These are phyloP conservation scores for Turritopsis dohrnii DNA, from an alignment of 30 jellyfish, hydroid and myxozoan species.

Conservation along the genomic window DNA sequence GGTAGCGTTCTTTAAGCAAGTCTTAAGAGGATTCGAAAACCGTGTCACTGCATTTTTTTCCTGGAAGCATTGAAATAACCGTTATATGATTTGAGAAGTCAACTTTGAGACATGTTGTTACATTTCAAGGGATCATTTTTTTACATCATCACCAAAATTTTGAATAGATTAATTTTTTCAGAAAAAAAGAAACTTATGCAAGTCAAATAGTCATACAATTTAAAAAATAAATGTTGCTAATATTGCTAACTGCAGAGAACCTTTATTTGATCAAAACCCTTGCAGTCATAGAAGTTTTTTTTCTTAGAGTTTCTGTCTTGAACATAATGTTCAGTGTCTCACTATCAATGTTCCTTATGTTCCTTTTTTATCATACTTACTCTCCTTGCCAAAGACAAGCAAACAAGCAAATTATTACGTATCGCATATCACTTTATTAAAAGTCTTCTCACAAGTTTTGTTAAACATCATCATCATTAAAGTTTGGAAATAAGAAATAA, in stretches of 20 bases:
- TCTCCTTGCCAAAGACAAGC: constrained; percentile 1
- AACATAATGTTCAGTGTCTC: neutral
- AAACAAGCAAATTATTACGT: neutral
- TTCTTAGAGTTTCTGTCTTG: neutral
- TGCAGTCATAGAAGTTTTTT: neutral
- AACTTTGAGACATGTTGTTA: too few species aligned
- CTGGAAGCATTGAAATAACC: neutral
- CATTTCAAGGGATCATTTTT: too few species aligned
- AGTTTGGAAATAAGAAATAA: neutral
- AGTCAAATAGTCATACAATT: too few species aligned
- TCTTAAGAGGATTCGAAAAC: constrained; percentile 10
- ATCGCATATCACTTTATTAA: neutral
- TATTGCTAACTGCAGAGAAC: neutral
- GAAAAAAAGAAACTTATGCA: too few species aligned
- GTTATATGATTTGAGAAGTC: too few species aligned
- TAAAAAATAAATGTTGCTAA: too few species aligned
- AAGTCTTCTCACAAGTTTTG: neutral
- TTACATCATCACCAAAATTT: too few species aligned
- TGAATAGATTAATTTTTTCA: too few species aligned
- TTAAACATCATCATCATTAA: neutral
- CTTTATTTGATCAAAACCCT: neutral
- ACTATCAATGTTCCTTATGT: neutral
- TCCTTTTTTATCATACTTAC: too few species aligned
- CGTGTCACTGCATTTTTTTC: neutral
- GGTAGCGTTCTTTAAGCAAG: neutral